Evolutionary conservation across 2,113 vertebrate genomes (phyloP).

Genomic region (Loxodonta africana): DNA sequence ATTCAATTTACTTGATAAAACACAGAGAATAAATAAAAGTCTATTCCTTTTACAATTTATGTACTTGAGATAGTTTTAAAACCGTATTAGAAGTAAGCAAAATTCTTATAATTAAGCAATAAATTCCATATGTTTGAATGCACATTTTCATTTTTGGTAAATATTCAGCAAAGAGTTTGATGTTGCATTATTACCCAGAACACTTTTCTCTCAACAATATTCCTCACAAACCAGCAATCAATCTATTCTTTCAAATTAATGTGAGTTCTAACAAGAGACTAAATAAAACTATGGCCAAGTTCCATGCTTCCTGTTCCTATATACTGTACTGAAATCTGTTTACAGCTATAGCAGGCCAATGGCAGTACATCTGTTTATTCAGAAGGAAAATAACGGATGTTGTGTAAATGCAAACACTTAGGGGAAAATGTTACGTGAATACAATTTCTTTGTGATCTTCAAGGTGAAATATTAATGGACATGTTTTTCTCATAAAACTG

Average conservation of each 20-base stretch:
- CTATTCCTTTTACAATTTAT: not conserved
- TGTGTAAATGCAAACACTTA: constrained; percentile 79
- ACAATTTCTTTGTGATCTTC: constrained; percentile 75
- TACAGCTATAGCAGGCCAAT: constrained; percentile 76
- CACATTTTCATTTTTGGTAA: constrained; percentile 41
- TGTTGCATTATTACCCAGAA: constrained; percentile 74
- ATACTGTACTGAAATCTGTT: constrained; percentile 77
- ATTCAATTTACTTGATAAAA: not conserved
- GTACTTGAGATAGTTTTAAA: constrained; percentile 26
- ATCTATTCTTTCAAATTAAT: constrained; percentile 86
- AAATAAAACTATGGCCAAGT: constrained; percentile 84
- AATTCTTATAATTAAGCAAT: constrained; percentile 4
- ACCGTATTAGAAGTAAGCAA: not conserved
- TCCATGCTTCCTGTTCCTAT: constrained; percentile 86
- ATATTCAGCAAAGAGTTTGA: constrained; percentile 80
- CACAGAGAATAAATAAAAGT: not conserved
- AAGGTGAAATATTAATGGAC: constrained; percentile 80
- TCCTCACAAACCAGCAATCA: constrained; percentile 87
- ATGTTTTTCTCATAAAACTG: constrained; percentile 73
- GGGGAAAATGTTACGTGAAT: constrained; percentile 70
- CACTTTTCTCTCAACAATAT: constrained; percentile 77
- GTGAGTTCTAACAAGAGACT: constrained; percentile 81
- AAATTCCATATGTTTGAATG: not conserved
- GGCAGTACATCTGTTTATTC: constrained; percentile 85
- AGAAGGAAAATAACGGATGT: constrained; percentile 76